A percentile compares a stretch with the other conserved stretches of the same genome.
Conservation (phyloP, 1,140 invertebrate species). For the Diploscapter pachys region DNA sequence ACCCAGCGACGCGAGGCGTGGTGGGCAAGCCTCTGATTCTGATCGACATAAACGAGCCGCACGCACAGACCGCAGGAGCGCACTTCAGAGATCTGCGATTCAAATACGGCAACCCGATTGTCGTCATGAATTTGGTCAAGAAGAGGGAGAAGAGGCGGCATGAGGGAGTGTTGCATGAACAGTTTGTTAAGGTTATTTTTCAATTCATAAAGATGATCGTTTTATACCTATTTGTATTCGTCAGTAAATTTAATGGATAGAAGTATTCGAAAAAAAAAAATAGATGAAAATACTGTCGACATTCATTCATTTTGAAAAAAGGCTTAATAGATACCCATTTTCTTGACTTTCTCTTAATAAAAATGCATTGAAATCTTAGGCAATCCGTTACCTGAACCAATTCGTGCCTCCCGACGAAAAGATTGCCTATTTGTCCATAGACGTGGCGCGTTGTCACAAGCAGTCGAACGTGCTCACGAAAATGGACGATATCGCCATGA, state of each 20-base stretch:
- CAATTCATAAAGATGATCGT: too few relatives aligned
- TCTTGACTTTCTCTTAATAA: not conserved
- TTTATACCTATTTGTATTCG: too few relatives aligned
- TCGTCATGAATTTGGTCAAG: slow-evolving; percentile 58
- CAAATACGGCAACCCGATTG: slow-evolving; percentile 54
- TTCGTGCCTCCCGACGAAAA: slow-evolving; percentile 81
- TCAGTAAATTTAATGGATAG: not conserved
- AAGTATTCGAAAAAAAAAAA: too few relatives aligned
- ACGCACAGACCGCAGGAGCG: slow-evolving; percentile 53
- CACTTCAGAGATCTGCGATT: slow-evolving; percentile 50
- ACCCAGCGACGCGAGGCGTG: slow-evolving; percentile 48
- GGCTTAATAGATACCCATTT: too few relatives aligned
- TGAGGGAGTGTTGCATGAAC: slow-evolving; percentile 51
- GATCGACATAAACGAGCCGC: slow-evolving; percentile 51
- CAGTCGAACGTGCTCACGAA: slow-evolving; percentile 71
- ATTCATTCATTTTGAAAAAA: too few relatives aligned
- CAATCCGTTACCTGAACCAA: slow-evolving; percentile 92
- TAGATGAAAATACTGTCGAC: too few relatives aligned
- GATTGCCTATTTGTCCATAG: slow-evolving; percentile 89
- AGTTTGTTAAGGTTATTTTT: slow-evolving; percentile 50
- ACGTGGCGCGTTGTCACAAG: slow-evolving; percentile 89
- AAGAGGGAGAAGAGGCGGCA: slow-evolving; percentile 49
- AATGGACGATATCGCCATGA: slow-evolving; percentile 79
- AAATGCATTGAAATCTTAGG: slow-evolving; percentile 60
- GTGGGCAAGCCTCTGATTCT: slow-evolving; percentile 57